Conservation (phyloP, 2,888 invertebrate species). For the Osmoderma eremita region DNA sequence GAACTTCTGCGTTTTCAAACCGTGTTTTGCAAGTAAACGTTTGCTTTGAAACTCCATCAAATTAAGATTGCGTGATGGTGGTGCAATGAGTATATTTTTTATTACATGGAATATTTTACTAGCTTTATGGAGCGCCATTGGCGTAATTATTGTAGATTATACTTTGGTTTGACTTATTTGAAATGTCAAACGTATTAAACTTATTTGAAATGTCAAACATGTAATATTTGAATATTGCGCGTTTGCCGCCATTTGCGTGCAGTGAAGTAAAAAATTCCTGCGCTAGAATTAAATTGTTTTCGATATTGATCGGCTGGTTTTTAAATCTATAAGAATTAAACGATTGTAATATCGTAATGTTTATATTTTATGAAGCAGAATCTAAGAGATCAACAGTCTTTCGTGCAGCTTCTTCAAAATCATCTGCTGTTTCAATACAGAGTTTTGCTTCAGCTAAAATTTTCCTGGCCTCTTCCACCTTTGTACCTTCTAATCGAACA, state of each 20-base stretch:
- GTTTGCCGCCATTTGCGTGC: too few relatives aligned
- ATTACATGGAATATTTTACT: neutral
- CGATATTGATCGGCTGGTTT: too few relatives aligned
- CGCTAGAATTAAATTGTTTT: too few relatives aligned
- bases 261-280: too few relatives aligned
- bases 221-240: too few relatives aligned
- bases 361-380: conserved; percentile 43
- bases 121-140: neutral
- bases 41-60: conserved; percentile 98
- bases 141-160: neutral
- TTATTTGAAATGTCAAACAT: too few relatives aligned
- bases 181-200: too few relatives aligned
- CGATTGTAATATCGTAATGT: neutral
- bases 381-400: conserved; percentile 72
- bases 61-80: conserved; percentile 77
- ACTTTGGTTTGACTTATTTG: too few relatives aligned
- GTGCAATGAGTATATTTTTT: neutral
- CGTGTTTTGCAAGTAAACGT: conserved; percentile 84
- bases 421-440: conserved; percentile 78
- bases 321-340: neutral
- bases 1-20: conserved; percentile 88
- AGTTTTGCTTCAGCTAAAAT: conserved; percentile 82
- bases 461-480: conserved; percentile 80
- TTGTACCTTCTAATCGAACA: conserved; percentile 92
- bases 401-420: conserved; percentile 89